These are phyloP conservation scores for Colostygia pectinataria DNA, from an alignment of 2,888 invertebrate genomes.

Conservation along the genomic window DNA sequence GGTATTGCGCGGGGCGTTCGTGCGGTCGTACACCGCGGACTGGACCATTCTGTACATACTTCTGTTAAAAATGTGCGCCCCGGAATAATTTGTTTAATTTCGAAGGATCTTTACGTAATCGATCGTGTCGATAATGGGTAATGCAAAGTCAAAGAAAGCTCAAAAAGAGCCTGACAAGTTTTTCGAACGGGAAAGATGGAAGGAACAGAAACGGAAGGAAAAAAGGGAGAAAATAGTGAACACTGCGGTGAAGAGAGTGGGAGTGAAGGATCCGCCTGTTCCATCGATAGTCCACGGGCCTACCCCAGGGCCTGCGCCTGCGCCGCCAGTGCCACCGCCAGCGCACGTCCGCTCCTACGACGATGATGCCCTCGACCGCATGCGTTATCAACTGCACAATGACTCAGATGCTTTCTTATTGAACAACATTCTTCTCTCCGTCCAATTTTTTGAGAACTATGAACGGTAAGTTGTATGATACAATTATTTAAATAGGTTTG, in stretches of 20 bases:
- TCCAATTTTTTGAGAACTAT: constrained; percentile 91
- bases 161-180: constrained; percentile 70
- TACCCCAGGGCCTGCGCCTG: constrained; percentile 39
- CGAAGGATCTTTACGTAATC: neutral
- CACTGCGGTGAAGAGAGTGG: constrained; percentile 52
- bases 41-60: constrained; percentile 1
- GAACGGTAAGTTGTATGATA: constrained; percentile 81
- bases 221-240: constrained; percentile 55
- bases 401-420: constrained; percentile 88
- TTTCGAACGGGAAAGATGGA: constrained; percentile 68
- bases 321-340: constrained; percentile 53
- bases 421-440: constrained; percentile 88
- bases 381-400: constrained; percentile 83
- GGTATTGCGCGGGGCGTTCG: constrained; percentile 48
- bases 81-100: neutral
- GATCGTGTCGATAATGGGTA: constrained; percentile 59
- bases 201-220: constrained; percentile 62
- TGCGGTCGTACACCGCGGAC: constrained; percentile 35
- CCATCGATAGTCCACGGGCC: constrained; percentile 41
- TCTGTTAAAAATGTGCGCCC: neutral
- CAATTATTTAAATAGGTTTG: neutral
- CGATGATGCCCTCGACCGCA: constrained; percentile 77
- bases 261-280: constrained; percentile 51
- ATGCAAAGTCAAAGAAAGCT: constrained; percentile 65
- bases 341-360: constrained; percentile 70